phyloP scores from a whole-genome alignment of 2,113 vertebrate species.

The Rhodinocichla rosea region DNA sequence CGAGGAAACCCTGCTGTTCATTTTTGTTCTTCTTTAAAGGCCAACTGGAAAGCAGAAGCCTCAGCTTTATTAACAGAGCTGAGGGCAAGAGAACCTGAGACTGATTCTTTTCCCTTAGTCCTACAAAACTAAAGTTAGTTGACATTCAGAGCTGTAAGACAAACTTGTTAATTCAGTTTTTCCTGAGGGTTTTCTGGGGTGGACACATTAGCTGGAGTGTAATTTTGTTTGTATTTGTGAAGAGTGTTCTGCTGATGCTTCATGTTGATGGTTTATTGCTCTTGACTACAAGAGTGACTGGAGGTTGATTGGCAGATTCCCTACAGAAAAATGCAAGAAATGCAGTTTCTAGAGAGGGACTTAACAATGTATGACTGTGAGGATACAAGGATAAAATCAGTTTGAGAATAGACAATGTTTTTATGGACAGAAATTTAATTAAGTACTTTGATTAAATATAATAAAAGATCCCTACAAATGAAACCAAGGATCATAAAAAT shows the following conservation, averaged over 20 bases:
- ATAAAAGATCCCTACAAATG: background rate
- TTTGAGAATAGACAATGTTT: background rate
- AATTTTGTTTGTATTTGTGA: constrained; percentile 25
- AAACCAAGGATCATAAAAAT: background rate
- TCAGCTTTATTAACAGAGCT: background rate
- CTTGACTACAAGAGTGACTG: background rate
- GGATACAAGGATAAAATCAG: background rate
- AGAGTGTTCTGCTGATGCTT: background rate
- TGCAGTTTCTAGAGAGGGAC: background rate
- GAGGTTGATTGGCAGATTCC: constrained; percentile 3
- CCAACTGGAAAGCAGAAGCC: background rate
- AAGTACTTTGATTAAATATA: background rate
- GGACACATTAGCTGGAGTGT: background rate
- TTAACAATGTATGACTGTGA: background rate
- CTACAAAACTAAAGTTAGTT: background rate
- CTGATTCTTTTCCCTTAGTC: background rate
- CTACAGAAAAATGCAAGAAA: constrained; percentile 8
- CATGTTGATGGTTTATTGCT: constrained; percentile 26
- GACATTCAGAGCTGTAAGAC: background rate
- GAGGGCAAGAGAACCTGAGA: background rate
- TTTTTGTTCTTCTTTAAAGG: constrained; percentile 9
- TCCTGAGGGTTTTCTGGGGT: background rate
- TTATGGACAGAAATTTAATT: background rate
- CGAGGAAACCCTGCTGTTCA: background rate
- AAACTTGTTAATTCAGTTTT: background rate